Base-by-base conservation (phyloP, 2,113 vertebrate species). In the Aegithalos caudatus region DNA sequence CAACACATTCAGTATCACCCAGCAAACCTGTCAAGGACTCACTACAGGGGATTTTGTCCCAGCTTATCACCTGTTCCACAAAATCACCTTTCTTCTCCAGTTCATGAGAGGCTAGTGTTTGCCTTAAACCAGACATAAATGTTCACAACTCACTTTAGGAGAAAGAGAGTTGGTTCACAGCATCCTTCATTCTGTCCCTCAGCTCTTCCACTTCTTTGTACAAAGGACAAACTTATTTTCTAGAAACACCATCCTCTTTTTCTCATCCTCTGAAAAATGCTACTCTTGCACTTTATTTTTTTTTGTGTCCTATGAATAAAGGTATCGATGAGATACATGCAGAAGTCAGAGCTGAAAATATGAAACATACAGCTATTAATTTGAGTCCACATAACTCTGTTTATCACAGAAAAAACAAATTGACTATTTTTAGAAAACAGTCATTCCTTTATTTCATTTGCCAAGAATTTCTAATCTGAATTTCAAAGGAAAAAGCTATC, bases 371-470 rank as follows among this genome's bases (percentile, higher is more conserved):
- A 79, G 69, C 42, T 66, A 89, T 42, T 93, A 81, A 92, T 87
- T 72, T 83, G 37, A 10, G 65, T 72, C 40, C 18, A 44, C 25
- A 79, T 66, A 56, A 65, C 40, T 90, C 87, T 45, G 12, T 61
- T 83, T 90, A 51, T 77, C 79, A 88, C 19, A 77, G 17, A 31
- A 64, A 64, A 90, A 80, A 1, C 37, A 76, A n/a, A 79, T 14
- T 0, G 0, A 50, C 33, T 95, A 67, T 90, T 97, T 97, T 95
- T 95, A 91, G 90, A 94, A 94, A 80, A 37, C 21, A 53, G 25
- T 69, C 17, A 45, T 73, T 84, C 18, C 45, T 88, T 84, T 94
- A 70, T 96, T 94, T 86, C 58, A 27, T 88, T 81, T 91, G 57
- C 51, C 81, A 95, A 77, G 61, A 11, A 73, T 71, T 96, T 86